Percentiles rank a stretch among this genome's conserved stretches.
Evolutionary conservation across 1,140 invertebrate genomes (phyloP).

Genomic region (Drosophila dunni): DNA sequence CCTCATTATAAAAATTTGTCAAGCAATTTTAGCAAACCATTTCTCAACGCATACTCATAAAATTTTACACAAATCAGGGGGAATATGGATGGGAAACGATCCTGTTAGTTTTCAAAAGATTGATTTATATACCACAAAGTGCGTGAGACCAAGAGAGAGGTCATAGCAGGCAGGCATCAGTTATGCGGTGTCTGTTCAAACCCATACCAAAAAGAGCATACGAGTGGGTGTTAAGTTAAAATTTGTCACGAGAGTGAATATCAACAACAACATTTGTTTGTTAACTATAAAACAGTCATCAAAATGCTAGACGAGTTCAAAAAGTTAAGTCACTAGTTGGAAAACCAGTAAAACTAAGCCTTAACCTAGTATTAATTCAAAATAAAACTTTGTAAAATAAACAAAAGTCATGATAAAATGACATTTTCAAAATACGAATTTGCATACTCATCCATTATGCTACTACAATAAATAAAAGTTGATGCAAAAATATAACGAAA

Average conservation of each 20-base stretch:
- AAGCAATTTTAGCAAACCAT: too few relatives aligned
- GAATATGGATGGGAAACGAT: too few relatives aligned
- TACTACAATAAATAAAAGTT: background rate
- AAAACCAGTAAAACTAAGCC: background rate
- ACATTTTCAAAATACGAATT: constrained; percentile 4
- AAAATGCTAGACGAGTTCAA: background rate
- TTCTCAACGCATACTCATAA: too few relatives aligned
- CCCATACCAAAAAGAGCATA: background rate
- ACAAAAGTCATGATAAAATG: constrained; percentile 18
- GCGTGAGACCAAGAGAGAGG: too few relatives aligned
- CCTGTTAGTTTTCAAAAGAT: too few relatives aligned
- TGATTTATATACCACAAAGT: too few relatives aligned
- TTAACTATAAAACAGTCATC: background rate
- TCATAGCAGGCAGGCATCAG: too few relatives aligned
- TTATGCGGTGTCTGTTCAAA: too few relatives aligned
- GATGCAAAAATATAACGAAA: constrained; percentile 10
- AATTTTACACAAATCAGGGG: too few relatives aligned
- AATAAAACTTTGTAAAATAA: constrained; percentile 11
- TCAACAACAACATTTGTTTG: background rate
- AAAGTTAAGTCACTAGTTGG: background rate
- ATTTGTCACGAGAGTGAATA: background rate
- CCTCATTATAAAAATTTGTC: too few relatives aligned
- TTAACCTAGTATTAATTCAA: constrained; percentile 4
- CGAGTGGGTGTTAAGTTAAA: background rate
- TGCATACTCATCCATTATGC: constrained; percentile 17